Evolutionary conservation across 2,113 vertebrate genomes (phyloP).

Genomic region (Phaetusa simplex): DNA sequence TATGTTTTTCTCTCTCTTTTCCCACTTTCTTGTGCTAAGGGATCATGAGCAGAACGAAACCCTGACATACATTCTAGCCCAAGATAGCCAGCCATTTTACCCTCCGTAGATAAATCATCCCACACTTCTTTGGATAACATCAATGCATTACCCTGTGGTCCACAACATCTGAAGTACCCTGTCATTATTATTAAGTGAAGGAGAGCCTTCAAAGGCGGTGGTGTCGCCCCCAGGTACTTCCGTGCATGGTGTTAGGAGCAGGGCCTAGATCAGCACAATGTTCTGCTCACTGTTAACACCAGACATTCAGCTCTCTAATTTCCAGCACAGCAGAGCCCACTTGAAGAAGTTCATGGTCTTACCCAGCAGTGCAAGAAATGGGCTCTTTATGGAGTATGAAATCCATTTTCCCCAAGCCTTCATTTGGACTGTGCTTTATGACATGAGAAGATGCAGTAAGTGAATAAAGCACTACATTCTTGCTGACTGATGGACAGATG

Average conservation of each 20-base stretch:
- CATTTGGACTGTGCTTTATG: conserved; percentile 5
- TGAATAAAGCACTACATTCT: conserved; percentile 15
- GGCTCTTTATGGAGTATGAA: conserved; percentile 42
- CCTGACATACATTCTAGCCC: neutral
- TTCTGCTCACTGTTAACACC: neutral
- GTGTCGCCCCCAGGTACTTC: neutral
- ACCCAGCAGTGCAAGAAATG: conserved; percentile 37
- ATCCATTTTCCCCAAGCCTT: conserved; percentile 25
- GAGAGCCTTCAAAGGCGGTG: neutral
- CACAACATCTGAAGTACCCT: neutral
- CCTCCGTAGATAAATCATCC: neutral
- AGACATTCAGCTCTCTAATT: neutral
- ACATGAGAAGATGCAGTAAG: conserved; percentile 16
- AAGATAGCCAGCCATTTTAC: neutral
- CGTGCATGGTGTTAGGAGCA: neutral
- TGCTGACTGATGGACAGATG: conserved; percentile 24
- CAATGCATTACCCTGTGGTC: neutral
- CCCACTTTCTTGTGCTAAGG: neutral
- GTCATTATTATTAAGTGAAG: neutral
- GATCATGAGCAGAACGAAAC: neutral
- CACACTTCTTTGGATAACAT: neutral
- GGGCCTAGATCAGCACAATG: neutral
- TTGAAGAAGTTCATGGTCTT: neutral
- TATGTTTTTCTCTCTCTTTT: neutral
- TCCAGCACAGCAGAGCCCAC: neutral